phyloP scores from a whole-genome alignment of 2,888 invertebrate species.

The Lamproptera curius region DNA sequence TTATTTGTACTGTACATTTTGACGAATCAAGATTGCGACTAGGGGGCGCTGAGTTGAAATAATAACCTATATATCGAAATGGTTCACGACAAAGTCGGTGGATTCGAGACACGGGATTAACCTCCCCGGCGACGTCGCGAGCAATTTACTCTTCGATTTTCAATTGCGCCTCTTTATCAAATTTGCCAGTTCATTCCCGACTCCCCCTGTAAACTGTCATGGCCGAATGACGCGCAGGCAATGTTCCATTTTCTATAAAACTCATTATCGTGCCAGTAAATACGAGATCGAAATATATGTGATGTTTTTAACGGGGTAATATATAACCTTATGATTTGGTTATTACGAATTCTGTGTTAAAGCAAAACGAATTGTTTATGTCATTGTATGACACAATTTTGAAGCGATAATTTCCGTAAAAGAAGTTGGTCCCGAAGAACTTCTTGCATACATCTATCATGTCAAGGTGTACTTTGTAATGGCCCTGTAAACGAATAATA shows the following conservation, averaged over 20 bases:
- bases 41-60: too few species aligned
- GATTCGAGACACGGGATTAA: slow-evolving; percentile 31
- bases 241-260: slow-evolving; percentile 9
- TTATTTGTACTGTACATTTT: too few species aligned
- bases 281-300: not conserved
- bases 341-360: slow-evolving; percentile 32
- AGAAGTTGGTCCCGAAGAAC: slow-evolving; percentile 57
- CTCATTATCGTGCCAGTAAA: not conserved
- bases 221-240: slow-evolving; percentile 24
- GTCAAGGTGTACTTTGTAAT: slow-evolving; percentile 50
- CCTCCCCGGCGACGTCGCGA: slow-evolving; percentile 31
- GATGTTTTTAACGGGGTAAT: slow-evolving; percentile 1
- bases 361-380: slow-evolving; percentile 53
- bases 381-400: slow-evolving; percentile 51
- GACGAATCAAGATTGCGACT: too few species aligned
- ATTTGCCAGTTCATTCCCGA: slow-evolving; percentile 36
- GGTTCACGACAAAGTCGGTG: slow-evolving; percentile 19
- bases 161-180: slow-evolving; percentile 49
- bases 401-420: slow-evolving; percentile 55
- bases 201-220: slow-evolving; percentile 30
- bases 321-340: slow-evolving; percentile 26
- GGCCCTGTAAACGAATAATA: slow-evolving; percentile 45
- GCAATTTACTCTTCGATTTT: slow-evolving; percentile 49
- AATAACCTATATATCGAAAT: slow-evolving; percentile 18
- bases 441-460: slow-evolving; percentile 39